Percentiles rank a stretch among this genome's conserved stretches.
Conservation (phyloP, 2,113 vertebrate genomes). For the Brienomyrus brachyistius region DNA sequence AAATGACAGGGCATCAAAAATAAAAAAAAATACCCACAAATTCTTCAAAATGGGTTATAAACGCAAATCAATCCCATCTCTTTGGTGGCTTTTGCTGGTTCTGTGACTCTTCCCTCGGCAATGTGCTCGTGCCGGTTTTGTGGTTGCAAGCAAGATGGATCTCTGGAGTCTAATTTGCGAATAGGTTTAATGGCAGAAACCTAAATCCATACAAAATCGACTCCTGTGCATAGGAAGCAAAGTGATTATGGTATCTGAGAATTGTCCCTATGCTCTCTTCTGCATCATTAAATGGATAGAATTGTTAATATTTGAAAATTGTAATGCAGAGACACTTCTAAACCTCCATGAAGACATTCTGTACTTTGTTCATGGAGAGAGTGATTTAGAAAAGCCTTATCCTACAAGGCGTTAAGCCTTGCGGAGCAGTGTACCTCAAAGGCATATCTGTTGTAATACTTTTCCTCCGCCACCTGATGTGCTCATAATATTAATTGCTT, state of each 20-base stretch:
- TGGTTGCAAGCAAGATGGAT: background rate
- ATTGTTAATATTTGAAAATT: background rate
- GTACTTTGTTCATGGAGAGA: background rate
- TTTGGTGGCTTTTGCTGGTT: background rate
- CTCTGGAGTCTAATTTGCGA: background rate
- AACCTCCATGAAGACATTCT: background rate
- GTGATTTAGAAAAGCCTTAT: background rate
- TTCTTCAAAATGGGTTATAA: background rate
- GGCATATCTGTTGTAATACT: background rate
- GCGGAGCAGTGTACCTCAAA: background rate
- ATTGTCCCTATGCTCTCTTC: background rate
- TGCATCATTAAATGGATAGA: background rate
- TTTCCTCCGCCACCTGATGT: background rate
- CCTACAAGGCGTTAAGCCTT: background rate
- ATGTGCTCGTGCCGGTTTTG: background rate
- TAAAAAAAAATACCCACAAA: background rate
- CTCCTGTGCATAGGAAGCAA: background rate
- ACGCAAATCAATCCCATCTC: background rate
- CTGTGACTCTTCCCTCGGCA: background rate
- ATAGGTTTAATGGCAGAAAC: background rate
- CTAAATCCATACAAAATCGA: constrained; percentile 5
- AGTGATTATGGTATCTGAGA: background rate
- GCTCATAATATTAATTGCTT: background rate
- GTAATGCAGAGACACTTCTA: no score
- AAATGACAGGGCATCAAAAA: background rate